These are phyloP conservation scores for Leuciscus waleckii DNA, from an alignment of 2,797 vertebrate genomes.

Conservation along the genomic window DNA sequence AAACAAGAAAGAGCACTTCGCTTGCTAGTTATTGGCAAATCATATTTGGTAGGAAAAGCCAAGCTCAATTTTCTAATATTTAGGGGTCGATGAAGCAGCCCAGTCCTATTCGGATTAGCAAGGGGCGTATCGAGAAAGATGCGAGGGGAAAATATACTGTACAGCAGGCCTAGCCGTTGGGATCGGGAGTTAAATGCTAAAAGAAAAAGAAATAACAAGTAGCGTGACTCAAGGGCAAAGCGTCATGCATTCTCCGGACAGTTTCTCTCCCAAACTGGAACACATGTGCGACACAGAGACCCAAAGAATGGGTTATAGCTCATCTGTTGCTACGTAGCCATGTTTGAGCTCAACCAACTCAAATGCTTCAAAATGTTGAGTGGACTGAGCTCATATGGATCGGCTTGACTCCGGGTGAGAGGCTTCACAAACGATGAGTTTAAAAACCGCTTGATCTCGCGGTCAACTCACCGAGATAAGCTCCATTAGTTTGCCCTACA, in stretches of 20 bases:
- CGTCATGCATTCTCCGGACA: slow-evolving; percentile 40
- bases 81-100: slow-evolving; percentile 57
- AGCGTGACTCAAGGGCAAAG: slow-evolving; percentile 37
- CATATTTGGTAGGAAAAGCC: slow-evolving; percentile 56
- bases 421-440: slow-evolving; percentile 29
- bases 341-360: slow-evolving; percentile 12
- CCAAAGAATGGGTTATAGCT: slow-evolving; percentile 17
- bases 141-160: not conserved
- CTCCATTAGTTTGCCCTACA: slow-evolving; percentile 26
- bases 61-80: slow-evolving; percentile 52
- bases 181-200: slow-evolving; percentile 37
- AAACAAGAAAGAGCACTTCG: slow-evolving; percentile 60
- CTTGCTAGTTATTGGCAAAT: slow-evolving; percentile 60
- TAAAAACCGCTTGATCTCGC: not conserved
- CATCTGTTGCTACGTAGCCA: slow-evolving; percentile 15
- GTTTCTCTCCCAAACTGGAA: slow-evolving; percentile 53
- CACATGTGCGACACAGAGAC: slow-evolving; percentile 52
- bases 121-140: slow-evolving; percentile 21
- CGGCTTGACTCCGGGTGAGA: not conserved
- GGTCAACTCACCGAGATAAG: slow-evolving; percentile 1
- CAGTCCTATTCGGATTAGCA: slow-evolving; percentile 50
- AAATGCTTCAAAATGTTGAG: slow-evolving; percentile 19
- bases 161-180: slow-evolving; percentile 1
- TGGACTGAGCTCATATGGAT: slow-evolving; percentile 15
- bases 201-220: slow-evolving; percentile 47